Base-by-base conservation (phyloP, 2,797 vertebrate genomes). In the Artibeus lituratus region DNA sequence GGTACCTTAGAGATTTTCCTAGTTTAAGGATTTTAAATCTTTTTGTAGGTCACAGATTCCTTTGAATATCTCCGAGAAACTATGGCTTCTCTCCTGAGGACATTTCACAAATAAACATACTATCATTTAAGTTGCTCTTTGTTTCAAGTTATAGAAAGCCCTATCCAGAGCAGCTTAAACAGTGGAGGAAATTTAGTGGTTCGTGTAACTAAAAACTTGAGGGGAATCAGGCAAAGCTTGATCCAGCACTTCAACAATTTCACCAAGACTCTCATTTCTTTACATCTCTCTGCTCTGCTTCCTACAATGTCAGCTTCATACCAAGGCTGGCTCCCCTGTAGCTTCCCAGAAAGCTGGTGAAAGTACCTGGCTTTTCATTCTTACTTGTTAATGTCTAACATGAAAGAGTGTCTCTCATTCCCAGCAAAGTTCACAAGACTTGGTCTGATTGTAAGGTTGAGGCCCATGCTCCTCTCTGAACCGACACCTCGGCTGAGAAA, bases 121-220 rank as follows among this genome's bases (percentile, higher is more conserved):
- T 55, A 22, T 51, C 26, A 69, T 29, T 96, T 53, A 96, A 90
- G 26, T 87, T 92, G 9, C 24, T 91, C 78, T 86, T 84, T 90
- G 47, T 87, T 87, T 96, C 42, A 84, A 42, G n/a, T 62, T 84
- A 91, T 7, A 80, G 24, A 93, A 76, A 77, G 18, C 18, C 12
- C 18, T 80, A 10, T 11, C 42, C 35, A 76, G 49, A 76, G 3
- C 49, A 83, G 65, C 62, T 91, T 89, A 65, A 80, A 49, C 57
- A 89, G 26, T 35, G 32, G 37, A 91, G 32, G 18, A 84, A 80
- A 74, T 42, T 19, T 39, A 35, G 4, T 84, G 67, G 9, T 80
- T 85, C 44, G 14, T 19, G 19, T 10, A 90, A 26, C 44, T 73
- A 39, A 84, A 90, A 89, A 35, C 21, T 55, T 90, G 4, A 87